Conservation (phyloP, 1,140 invertebrate genomes). For the Saxidomus purpurata region DNA sequence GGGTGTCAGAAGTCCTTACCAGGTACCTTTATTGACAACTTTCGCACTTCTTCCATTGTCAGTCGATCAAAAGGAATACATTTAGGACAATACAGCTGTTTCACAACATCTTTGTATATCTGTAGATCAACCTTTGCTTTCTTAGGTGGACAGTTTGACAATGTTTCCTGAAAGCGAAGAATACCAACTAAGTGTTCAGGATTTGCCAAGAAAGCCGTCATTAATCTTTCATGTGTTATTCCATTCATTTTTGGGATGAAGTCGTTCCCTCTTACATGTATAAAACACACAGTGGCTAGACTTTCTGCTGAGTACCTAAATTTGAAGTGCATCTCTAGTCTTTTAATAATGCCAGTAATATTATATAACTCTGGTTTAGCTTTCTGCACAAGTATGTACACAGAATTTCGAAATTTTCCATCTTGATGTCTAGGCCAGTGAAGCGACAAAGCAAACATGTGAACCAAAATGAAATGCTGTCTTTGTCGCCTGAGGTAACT, state of each 20-base stretch:
- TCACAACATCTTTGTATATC: neutral
- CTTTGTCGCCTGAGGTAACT: constrained; percentile 63
- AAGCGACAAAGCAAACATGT: constrained; percentile 51
- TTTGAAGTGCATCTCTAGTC: constrained; percentile 2
- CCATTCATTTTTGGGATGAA: constrained; percentile 53
- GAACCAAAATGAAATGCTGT: constrained; percentile 46
- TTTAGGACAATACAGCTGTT: neutral
- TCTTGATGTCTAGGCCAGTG: constrained; percentile 25
- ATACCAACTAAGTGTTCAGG: neutral
- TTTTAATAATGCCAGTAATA: constrained; percentile 44
- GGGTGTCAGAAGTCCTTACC: neutral
- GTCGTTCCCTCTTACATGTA: constrained; percentile 61
- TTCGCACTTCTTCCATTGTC: neutral
- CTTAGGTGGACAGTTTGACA: neutral
- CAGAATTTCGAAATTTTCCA: constrained; percentile 6
- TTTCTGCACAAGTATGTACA: constrained; percentile 60
- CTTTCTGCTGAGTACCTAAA: constrained; percentile 8
- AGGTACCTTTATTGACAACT: neutral
- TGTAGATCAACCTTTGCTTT: neutral
- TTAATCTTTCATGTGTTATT: neutral
- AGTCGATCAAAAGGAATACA: neutral
- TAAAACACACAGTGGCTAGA: constrained; percentile 8
- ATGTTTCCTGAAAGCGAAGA: neutral
- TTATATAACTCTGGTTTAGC: constrained; percentile 43
- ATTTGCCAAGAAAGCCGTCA: too few species aligned